These are phyloP conservation scores for Tribolium castaneum DNA, from an alignment of 1,140 invertebrate species.

Conservation along the genomic window DNA sequence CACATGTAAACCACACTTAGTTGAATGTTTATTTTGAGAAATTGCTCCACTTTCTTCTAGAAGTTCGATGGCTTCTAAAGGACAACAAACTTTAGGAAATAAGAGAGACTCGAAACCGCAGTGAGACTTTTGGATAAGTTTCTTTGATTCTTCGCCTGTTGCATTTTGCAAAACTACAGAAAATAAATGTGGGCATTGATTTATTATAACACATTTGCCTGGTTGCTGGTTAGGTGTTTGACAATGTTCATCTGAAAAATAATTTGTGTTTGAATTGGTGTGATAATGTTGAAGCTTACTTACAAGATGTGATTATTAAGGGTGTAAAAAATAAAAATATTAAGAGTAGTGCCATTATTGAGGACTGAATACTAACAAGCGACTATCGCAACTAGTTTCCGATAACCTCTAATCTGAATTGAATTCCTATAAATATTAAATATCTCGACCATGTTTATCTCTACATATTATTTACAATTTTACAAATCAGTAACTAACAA, in stretches of 20 bases:
- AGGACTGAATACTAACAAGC: background rate
- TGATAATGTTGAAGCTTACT: background rate
- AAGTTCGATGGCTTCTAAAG: background rate
- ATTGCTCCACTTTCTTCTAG: background rate
- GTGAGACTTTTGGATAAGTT: background rate
- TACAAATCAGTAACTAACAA: background rate
- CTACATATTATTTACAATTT: background rate
- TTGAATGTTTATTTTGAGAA: background rate
- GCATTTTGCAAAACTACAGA: background rate
- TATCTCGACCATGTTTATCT: background rate
- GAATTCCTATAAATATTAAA: background rate
- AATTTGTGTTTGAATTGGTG: background rate
- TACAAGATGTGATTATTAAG: background rate
- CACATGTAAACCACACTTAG: background rate
- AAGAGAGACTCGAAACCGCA: conserved; percentile 1
- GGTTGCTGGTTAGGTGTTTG: conserved; percentile 49
- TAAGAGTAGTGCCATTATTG: background rate
- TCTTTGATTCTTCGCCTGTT: background rate
- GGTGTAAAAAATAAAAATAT: background rate
- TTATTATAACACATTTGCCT: conserved; percentile 61
- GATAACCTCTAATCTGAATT: background rate
- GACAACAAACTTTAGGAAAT: conserved; percentile 13
- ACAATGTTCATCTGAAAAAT: conserved; percentile 51
- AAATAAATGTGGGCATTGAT: conserved; percentile 55
- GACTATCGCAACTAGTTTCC: background rate